Conservation (phyloP, 2,888 invertebrate genomes). For the Cephalotes varians region DNA sequence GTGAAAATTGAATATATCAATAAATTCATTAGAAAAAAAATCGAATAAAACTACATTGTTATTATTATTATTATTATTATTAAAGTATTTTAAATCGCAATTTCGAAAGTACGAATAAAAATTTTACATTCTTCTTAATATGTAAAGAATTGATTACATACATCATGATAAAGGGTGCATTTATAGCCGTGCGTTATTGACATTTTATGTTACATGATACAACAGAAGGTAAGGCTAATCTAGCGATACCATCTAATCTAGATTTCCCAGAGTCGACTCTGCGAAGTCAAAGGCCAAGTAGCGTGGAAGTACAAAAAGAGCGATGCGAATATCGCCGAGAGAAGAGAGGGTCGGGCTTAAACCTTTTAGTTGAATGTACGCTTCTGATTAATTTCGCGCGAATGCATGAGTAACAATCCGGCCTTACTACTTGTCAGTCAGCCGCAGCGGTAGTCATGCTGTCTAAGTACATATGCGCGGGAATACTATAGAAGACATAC, state of each 20-base stretch:
- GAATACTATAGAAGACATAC: constrained; percentile 13
- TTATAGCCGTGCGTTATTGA: constrained; percentile 27
- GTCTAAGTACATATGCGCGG: constrained; percentile 41
- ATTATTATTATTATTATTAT: not conserved
- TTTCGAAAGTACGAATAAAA: not conserved
- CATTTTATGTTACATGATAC: constrained; percentile 30
- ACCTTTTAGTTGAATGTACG: constrained; percentile 53
- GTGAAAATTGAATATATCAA: not conserved
- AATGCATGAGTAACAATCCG: constrained; percentile 73
- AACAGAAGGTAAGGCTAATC: constrained; percentile 11
- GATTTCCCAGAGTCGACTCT: constrained; percentile 43
- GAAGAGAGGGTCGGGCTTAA: constrained; percentile 38
- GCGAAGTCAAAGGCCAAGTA: constrained; percentile 59
- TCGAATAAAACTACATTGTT: not conserved
- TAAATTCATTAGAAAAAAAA: not conserved
- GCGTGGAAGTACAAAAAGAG: constrained; percentile 45
- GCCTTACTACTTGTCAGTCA: constrained; percentile 80
- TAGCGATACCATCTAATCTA: constrained; percentile 47
- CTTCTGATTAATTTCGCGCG: constrained; percentile 80
- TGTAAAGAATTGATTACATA: not conserved
- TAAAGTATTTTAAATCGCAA: not conserved
- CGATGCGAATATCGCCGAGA: constrained; percentile 19
- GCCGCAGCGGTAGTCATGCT: constrained; percentile 73
- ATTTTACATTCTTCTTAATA: not conserved
- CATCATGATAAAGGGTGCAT: not conserved